Base-by-base conservation (phyloP, 2,797 vertebrate genomes). In the Ptychadena robeensis region DNA sequence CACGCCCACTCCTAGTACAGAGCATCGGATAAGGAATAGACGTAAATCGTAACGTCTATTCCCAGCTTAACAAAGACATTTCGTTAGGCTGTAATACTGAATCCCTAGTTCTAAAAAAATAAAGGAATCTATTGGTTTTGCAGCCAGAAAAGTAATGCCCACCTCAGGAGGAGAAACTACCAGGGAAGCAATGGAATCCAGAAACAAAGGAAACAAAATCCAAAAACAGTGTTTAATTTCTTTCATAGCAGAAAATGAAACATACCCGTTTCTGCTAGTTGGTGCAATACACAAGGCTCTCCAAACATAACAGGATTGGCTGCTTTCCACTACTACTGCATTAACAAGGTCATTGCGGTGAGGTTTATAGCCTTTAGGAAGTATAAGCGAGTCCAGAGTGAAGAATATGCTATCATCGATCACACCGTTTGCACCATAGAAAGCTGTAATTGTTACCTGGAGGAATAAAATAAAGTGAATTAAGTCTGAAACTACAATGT, bases 281-380 rank as follows among this genome's bases (percentile, higher is more conserved):
- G 96, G 97, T 2, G 94, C 94, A 88, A 99, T 92, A 85, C 96
- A 98, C 57, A 99, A 89, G 0, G 98, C 97, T 90, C 98, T 93
- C 98, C 98, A 99, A 77, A 89, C 61, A 66, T 95, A 98, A 66
- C 96, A 91, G 0, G 97, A 98, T 89, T 97, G 97, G 87, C 82
- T 96, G 91, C 96, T 98, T 88, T 99, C 98, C 88, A 98, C 93
- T 86, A 96, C 95, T 64, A 99, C 91, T 0, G 95, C 65, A 53
- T 93, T 97, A 87, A 99, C 97, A 31, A 95, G 5, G 53, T 98
- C 94, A 1, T 93, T 88, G 12, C 73, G 88, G 0, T 34, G 44
- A 1, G 97, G 98, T 31, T 79, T 84, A 67, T 97, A 99, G 9
- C 92, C 85, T 25, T 92, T 82, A 3, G 97, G 96, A 69, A 97